Percentiles rank a stretch among this genome's conserved stretches.
phyloP scores from a whole-genome alignment of 2,113 vertebrate genomes.

The Paedocypris sp. region DNA sequence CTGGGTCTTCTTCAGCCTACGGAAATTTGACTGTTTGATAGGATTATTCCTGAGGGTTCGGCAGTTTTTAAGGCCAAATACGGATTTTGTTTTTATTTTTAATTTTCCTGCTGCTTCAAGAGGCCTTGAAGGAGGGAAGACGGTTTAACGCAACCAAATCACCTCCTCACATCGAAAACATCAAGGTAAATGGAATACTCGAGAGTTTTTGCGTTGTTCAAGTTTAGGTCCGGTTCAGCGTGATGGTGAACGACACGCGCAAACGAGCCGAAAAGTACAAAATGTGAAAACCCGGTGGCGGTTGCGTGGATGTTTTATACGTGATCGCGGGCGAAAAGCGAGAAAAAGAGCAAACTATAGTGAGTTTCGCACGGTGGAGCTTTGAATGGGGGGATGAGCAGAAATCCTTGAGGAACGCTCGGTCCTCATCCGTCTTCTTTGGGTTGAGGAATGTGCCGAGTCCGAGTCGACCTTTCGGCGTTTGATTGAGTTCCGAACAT shows the following conservation, averaged over 20 bases:
- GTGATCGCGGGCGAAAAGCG: too few relatives aligned
- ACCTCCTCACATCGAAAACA: conserved; percentile 44
- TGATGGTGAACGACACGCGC: background rate
- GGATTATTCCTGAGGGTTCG: conserved; percentile 56
- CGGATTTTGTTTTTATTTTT: conserved; percentile 38
- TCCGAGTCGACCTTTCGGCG: background rate
- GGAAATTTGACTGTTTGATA: conserved; percentile 36
- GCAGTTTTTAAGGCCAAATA: conserved; percentile 54
- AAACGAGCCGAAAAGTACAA: background rate
- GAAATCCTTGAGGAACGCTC: background rate
- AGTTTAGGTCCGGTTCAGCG: conserved; percentile 2
- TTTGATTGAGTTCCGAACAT: too few relatives aligned
- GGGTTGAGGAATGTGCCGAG: background rate
- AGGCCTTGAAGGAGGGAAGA: conserved; percentile 43
- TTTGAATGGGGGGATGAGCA: background rate
- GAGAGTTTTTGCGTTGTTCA: background rate
- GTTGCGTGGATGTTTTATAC: too few relatives aligned
- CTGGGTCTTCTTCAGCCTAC: conserved; percentile 30
- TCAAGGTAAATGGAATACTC: conserved; percentile 39
- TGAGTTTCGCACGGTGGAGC: background rate
- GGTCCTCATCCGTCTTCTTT: background rate
- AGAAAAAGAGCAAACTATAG: background rate
- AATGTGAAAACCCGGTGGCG: too few relatives aligned
- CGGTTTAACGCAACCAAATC: conserved; percentile 2
- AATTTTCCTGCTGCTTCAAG: conserved; percentile 44